Evolutionary conservation across 2,888 invertebrate genomes (phyloP), one percentile per base, ranked within the genome.

Genomic region (Tetranychus piercei): DNA sequence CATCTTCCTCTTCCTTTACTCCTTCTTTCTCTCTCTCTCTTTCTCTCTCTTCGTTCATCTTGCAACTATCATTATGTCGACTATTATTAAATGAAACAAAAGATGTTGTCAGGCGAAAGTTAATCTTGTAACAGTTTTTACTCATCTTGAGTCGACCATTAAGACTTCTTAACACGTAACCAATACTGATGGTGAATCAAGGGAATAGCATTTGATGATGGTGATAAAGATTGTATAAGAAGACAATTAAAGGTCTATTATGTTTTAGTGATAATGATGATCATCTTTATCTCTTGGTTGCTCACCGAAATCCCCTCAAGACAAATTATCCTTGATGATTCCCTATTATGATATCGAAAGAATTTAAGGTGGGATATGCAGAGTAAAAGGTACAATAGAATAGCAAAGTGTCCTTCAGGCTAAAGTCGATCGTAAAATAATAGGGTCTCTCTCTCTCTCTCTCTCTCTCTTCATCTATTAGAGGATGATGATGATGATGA

Each of bases 371-470:
- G 55, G 55, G 55, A 55, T 55, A 55, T 55, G 55, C 15, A 55
- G 15, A 15, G 15, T 9, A 55, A 55, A 55, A 55, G 55, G 9
- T 55, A 55, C 55, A 55, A 55, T 55, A 55, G 55, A 55, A 55
- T 15, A 7, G 55, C 55, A 55, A 55, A 55, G 55, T 55, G 55
- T 55, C 55, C 55, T 55, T 55, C 6, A 15, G 55, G 55, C 55
- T 55, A 55, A 9, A 55, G 55, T 55, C 55, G 55, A 55, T 55
- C 55, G 55, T 55, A 55, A 55, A 55, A 55, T 55, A 55, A 55
- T 55, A 22, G 23, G 67, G 23, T 69, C 69, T 69, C 69, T 69
- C 69, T 67, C 67, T 67, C 67, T 67, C 67, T 5, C 20, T 20
- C 15, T 67, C 20, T 67, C 6, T 8, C 0, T 69, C 69, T 69